Evolutionary conservation across 2,797 vertebrate species (phyloP).

Genomic region (Dallia pectoralis): DNA sequence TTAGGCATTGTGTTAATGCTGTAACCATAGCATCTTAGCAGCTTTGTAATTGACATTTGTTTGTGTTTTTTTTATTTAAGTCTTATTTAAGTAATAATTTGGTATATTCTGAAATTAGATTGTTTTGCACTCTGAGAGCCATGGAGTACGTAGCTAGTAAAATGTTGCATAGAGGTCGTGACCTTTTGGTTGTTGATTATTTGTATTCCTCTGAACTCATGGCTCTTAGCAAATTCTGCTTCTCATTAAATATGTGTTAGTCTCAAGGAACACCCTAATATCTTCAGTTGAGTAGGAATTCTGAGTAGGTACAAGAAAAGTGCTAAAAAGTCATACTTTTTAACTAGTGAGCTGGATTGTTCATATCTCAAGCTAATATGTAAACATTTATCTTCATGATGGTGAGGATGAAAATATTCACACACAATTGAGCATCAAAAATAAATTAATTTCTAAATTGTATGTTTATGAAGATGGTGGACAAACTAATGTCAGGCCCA

Average conservation of each 20-base stretch:
- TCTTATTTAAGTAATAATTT: no score
- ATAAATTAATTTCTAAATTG: no score
- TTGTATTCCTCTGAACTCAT: slow-evolving; percentile 31
- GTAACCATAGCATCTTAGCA: no score
- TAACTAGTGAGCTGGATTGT: no score
- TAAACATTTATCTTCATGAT: slow-evolving; percentile 41
- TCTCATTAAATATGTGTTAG: slow-evolving; percentile 42
- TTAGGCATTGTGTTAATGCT: no score
- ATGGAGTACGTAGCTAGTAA: slow-evolving; percentile 2
- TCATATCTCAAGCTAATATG: no score
- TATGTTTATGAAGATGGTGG: slow-evolving; percentile 24
- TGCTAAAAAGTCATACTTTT: no score
- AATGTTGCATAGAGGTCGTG: slow-evolving; percentile 12
- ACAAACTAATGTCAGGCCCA: slow-evolving; percentile 26
- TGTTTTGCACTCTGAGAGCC: slow-evolving; percentile 27
- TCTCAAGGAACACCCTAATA: slow-evolving; percentile 33
- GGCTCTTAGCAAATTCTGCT: slow-evolving; percentile 41
- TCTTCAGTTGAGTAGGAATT: slow-evolving; percentile 52
- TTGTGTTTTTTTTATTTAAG: no score
- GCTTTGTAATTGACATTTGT: no score
- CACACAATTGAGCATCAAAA: no score
- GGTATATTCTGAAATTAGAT: slow-evolving; percentile 6
- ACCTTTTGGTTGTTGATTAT: slow-evolving; percentile 34
- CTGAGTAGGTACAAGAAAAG: slow-evolving; percentile 46
- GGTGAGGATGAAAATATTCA: no score